Conservation (phyloP, 2,888 invertebrate genomes). For the Epirrita christyi region DNA sequence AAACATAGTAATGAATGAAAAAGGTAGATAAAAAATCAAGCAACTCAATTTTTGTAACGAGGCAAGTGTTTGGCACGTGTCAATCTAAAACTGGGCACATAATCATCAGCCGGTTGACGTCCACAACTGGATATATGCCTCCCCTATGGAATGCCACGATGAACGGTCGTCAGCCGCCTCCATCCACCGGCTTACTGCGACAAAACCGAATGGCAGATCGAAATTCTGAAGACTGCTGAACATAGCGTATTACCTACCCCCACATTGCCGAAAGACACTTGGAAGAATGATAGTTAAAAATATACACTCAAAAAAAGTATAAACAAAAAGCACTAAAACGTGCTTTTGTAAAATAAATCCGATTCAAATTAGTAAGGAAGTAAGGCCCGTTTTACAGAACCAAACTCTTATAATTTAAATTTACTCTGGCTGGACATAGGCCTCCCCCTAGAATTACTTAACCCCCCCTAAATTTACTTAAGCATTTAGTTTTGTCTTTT, state of each 20-base stretch:
- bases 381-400: not conserved
- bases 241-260: not conserved
- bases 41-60: not conserved
- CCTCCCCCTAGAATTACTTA: too few species aligned
- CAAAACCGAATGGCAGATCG: not conserved
- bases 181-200: not conserved
- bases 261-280: not conserved
- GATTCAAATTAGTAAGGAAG: constrained; percentile 12
- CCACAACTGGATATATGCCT: too few species aligned
- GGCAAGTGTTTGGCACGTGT: not conserved
- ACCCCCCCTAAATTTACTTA: too few species aligned
- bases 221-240: not conserved
- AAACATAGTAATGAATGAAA: not conserved
- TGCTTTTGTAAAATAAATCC: constrained; percentile 43
- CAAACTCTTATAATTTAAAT: too few species aligned
- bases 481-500: too few species aligned
- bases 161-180: not conserved
- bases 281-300: not conserved
- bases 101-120: too few species aligned
- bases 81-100: not conserved
- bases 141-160: too few species aligned
- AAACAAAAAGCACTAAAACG: constrained; percentile 61
- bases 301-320: not conserved
- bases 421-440: too few species aligned
- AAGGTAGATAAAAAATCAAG: not conserved